phyloP scores from a whole-genome alignment of 2,797 vertebrate genomes.

The Enteromius mattozi region DNA sequence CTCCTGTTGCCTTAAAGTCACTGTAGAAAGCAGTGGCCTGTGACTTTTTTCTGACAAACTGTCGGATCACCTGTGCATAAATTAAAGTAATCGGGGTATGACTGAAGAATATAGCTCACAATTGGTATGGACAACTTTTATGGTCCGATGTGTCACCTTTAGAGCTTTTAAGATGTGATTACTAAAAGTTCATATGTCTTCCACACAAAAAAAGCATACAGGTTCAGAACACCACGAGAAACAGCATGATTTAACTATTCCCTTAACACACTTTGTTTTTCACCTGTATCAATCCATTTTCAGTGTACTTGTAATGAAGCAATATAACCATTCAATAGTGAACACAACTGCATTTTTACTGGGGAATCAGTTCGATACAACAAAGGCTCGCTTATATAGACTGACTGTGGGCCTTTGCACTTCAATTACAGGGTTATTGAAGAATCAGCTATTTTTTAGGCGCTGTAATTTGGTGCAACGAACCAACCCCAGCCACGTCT shows the following conservation, averaged over 20 bases:
- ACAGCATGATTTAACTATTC: background rate
- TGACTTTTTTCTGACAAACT: background rate
- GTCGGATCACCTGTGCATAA: background rate
- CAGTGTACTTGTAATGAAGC: background rate
- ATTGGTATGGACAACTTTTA: background rate
- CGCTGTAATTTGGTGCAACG: background rate
- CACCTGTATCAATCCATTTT: background rate
- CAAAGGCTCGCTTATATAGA: constrained; percentile 6
- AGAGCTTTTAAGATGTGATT: background rate
- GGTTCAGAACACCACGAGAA: background rate
- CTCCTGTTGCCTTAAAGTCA: constrained; percentile 1
- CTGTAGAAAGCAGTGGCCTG: background rate
- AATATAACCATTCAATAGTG: background rate
- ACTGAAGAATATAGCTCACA: background rate
- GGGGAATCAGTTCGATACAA: background rate
- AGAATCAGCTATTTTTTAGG: constrained; percentile 30
- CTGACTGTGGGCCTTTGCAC: constrained; percentile 2
- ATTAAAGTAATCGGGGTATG: background rate
- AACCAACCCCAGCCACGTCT: background rate
- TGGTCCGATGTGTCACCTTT: background rate
- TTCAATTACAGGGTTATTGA: constrained; percentile 41
- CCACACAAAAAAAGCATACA: background rate
- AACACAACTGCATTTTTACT: constrained; percentile 12
- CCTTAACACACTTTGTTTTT: background rate
- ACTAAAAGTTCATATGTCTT: background rate